A percentile compares a stretch with the other conserved stretches of the same genome.
Conservation (phyloP, 2,888 invertebrate genomes). For the Mantis religiosa region DNA sequence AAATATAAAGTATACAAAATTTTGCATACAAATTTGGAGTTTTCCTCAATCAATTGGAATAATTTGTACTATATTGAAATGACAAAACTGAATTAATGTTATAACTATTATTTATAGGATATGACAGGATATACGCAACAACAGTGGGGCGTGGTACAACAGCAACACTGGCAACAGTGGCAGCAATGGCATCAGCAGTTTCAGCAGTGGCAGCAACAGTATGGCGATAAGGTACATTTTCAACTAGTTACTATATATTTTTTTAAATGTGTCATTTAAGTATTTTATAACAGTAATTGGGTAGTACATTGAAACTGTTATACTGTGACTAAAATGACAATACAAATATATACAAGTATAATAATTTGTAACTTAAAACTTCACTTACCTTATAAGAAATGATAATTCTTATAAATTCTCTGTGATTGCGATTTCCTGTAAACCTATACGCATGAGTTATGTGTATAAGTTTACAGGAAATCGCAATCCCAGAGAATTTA, state of each 20-base stretch:
- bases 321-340: no score
- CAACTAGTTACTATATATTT: background rate
- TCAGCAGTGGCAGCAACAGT: conserved; percentile 57
- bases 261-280: background rate
- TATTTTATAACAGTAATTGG: background rate
- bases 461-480: no score
- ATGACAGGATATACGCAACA: conserved; percentile 40
- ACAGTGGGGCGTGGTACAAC: conserved; percentile 69
- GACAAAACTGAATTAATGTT: background rate
- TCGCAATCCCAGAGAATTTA: no score
- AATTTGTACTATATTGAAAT: background rate
- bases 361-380: no score
- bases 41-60: background rate
- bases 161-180: conserved; percentile 75
- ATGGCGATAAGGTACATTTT: conserved; percentile 62
- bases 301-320: no score
- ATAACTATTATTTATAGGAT: conserved; percentile 4
- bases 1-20: no score
- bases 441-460: no score
- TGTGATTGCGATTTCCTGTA: no score
- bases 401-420: no score
- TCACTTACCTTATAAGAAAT: no score
- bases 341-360: no score
- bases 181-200: conserved; percentile 57
- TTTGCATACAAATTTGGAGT: background rate